Evolutionary conservation across 2,113 vertebrate species (phyloP).

Genomic region (Mionectes macconnelli): DNA sequence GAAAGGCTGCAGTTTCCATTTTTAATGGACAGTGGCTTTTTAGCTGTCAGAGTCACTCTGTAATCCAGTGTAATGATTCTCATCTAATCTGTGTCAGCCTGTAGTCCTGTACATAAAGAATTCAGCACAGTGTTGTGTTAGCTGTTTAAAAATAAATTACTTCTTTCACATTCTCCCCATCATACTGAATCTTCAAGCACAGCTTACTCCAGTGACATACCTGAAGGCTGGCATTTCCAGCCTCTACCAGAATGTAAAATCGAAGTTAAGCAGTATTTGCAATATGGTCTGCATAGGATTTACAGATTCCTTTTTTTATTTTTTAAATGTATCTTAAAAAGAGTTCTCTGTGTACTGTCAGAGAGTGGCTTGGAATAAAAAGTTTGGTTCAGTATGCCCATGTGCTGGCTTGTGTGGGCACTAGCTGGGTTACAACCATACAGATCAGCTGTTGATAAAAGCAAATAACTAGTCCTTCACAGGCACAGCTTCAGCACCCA

Average conservation of each 20-base stretch:
- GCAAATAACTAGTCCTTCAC: rapidly evolving
- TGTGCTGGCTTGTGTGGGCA: background rate
- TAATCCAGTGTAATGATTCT: background rate
- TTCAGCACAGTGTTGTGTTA: background rate
- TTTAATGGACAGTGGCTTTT: background rate
- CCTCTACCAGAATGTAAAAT: background rate
- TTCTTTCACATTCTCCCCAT: background rate
- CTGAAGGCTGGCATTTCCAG: background rate
- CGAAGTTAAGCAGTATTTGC: background rate
- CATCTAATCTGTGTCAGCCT: background rate
- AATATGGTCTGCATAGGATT: background rate
- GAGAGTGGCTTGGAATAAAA: background rate
- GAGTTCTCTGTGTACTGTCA: background rate
- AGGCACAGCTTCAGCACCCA: background rate
- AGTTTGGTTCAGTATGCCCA: background rate
- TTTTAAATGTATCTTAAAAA: background rate
- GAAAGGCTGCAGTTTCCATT: background rate
- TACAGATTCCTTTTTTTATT: background rate
- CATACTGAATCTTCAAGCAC: background rate
- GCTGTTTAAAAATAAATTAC: background rate
- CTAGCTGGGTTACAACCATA: background rate
- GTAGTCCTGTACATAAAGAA: background rate
- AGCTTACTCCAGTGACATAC: background rate
- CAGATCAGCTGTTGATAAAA: background rate
- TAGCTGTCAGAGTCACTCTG: background rate